Evolutionary conservation across 2,888 invertebrate species (phyloP), one percentile per base, ranked within the genome.

Genomic region (Venustoraphidia nigricollis): DNA sequence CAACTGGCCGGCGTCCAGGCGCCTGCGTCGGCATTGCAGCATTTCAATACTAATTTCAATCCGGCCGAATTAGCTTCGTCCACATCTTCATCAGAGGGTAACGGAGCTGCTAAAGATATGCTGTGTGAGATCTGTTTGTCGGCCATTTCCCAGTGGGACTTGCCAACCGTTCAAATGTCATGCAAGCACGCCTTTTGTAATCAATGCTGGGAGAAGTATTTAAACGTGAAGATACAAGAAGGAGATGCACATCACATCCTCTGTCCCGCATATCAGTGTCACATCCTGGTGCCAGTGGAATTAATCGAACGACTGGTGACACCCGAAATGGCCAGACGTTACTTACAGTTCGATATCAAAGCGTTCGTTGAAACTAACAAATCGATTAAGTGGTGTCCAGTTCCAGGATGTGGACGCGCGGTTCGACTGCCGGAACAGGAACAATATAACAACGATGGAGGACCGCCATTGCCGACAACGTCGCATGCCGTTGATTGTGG

Each of bases 281-380:
- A 71, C 54, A 74, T 74, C 55, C 63, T 79, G 50, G 79, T 81
- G 36, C 79, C 80, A 14, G 75, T 77, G 1, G 79, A 80, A 54
- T 64, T 80, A 27, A 79, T 81, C 49, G 80, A 81, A 61, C 72
- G 70, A 53, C 62, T 79, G 48, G 79, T 81, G n/a, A 75, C 76
- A 47, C 72, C 78, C 2, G 75, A 78, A 54, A 76, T 79, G 69
- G 78, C 79, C 8, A 64, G 76, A 42, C 66, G 78, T 56, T 81
- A 80, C 59, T 65, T 80, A 17, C 78, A 80, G 59, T 80, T 80
- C 63, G 81, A 81, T 62, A 80, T 81, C 52, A 77, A 80, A 69
- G 80, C 79, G 5, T 81, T 81, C 64, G 81, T 81, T 41, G 81
- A 81, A 57, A 77, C 77, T 53, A 81, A 80, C 61, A 77, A 78